A percentile compares a stretch with the other conserved stretches of the same genome.
These are phyloP conservation scores for Tragelaphus strepsiceros DNA, from an alignment of 2,113 vertebrate genomes.

Conservation along the genomic window DNA sequence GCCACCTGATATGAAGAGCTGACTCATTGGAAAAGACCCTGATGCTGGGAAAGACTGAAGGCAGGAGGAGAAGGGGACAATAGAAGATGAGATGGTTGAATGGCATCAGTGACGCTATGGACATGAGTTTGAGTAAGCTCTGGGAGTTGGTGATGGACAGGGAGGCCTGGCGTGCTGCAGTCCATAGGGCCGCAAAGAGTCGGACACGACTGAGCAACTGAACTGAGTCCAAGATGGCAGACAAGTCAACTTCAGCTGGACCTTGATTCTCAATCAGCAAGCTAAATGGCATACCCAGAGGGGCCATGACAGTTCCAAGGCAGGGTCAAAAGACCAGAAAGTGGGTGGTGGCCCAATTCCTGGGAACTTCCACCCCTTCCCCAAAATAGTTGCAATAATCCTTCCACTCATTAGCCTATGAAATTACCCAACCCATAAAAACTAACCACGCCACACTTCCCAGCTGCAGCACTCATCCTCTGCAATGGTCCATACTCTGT, in stretches of 20 bases:
- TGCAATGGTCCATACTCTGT: background rate
- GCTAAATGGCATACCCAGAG: background rate
- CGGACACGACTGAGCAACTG: fast-evolving
- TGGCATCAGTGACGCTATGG: background rate
- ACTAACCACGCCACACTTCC: background rate
- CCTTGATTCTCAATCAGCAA: background rate
- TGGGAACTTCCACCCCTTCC: background rate
- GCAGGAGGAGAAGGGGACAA: background rate
- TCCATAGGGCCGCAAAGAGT: background rate
- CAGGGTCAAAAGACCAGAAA: background rate
- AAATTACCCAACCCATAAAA: background rate
- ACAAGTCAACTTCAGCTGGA: background rate
- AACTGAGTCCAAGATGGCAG: background rate
- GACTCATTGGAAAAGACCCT: background rate
- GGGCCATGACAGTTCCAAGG: background rate
- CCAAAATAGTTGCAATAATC: background rate
- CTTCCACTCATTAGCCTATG: background rate
- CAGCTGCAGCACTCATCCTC: background rate
- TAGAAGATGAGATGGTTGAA: background rate
- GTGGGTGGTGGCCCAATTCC: background rate
- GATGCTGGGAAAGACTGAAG: background rate
- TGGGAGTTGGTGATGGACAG: background rate
- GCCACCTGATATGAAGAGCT: background rate
- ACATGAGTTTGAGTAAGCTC: background rate
- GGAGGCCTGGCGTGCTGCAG: background rate